Base-by-base conservation (phyloP, 2,113 vertebrate species). In the Tragelaphus strepsiceros region DNA sequence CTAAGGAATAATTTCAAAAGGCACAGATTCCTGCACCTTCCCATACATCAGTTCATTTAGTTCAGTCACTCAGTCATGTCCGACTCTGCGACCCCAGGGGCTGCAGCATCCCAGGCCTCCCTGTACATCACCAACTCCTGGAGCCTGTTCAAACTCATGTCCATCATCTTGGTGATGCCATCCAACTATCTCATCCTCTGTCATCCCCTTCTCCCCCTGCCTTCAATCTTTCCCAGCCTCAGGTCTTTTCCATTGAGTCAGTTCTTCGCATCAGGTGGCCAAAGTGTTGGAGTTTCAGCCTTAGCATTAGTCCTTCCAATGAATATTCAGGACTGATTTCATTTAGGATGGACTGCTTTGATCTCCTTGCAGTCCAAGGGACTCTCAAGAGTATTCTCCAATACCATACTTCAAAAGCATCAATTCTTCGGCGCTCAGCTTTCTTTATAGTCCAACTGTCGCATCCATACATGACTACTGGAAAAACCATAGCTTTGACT, bases 341-440 rank as follows among this genome's bases (percentile, higher is more conserved):
- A 9, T 35, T 71, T 21, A 71, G 64, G n/a, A 11, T 35, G 5
- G n/a, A 21, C 64, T 71, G n/a, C n/a, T 71, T 35, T 0, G 17
- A 21, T 71, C 17, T 71, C 64, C n/a, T 35, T 71, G 17, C n/a
- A 71, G 64, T 71, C 64, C n/a, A 35, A 11, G 64, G n/a, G n/a
- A 35, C 4, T 21, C n/a, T 21, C 9, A 21, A 71, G 64, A 71
- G n/a, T 71, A 8, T 67, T 67, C 32, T 35, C 64, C 64, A 35
- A 21, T 3, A n/a, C 62, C 32, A 67, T 2, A 71, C 17, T 71
- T 71, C 64, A 71, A 71, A 71, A 35, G 17, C n/a, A 67, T 67
- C 16, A 35, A 3, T 71, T 71, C 64, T 71, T 71, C 1, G 2
- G n/a, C 4, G 0, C 19, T 35, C 8, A 1, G 8, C 64, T 71